A percentile compares a stretch with the other conserved stretches of the same genome.
phyloP scores from a whole-genome alignment of 2,797 vertebrate genomes.

The Clarias fuscus region DNA sequence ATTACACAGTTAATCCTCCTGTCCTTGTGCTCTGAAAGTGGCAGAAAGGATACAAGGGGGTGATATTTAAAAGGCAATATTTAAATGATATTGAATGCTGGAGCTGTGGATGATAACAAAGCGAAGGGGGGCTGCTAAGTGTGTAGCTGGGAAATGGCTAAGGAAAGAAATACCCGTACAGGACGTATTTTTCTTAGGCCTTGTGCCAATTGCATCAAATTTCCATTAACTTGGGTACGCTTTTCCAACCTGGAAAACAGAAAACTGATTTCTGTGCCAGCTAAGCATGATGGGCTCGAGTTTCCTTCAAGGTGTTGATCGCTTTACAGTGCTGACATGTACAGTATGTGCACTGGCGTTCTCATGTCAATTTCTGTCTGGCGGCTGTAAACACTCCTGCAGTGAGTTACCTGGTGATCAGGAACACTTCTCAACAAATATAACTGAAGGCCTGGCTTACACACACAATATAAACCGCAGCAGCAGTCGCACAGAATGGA shows the following conservation, averaged over 20 bases:
- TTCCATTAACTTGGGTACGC: constrained; percentile 17
- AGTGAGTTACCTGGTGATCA: constrained; percentile 10
- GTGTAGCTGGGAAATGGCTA: neutral
- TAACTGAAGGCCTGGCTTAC: constrained; percentile 3
- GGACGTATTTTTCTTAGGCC: neutral
- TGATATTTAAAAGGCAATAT: constrained; percentile 48
- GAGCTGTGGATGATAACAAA: constrained; percentile 49
- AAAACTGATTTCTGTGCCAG: neutral
- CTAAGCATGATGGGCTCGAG: neutral
- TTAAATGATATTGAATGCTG: constrained; percentile 55
- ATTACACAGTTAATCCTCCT: constrained; percentile 77
- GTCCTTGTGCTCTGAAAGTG: constrained; percentile 56
- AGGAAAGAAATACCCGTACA: neutral
- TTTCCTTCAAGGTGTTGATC: neutral
- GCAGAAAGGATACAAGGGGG: neutral
- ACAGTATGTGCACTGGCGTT: neutral
- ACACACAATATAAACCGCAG: neutral
- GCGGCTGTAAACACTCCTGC: neutral
- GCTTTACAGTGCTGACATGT: neutral
- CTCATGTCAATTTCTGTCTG: neutral
- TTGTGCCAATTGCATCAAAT: constrained; percentile 11
- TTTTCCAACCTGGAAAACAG: neutral
- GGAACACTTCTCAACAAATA: neutral
- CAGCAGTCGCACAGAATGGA: neutral
- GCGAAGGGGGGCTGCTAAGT: neutral